Conservation (phyloP, 1,140 invertebrate genomes). For the Heliconius melpomene region DNA sequence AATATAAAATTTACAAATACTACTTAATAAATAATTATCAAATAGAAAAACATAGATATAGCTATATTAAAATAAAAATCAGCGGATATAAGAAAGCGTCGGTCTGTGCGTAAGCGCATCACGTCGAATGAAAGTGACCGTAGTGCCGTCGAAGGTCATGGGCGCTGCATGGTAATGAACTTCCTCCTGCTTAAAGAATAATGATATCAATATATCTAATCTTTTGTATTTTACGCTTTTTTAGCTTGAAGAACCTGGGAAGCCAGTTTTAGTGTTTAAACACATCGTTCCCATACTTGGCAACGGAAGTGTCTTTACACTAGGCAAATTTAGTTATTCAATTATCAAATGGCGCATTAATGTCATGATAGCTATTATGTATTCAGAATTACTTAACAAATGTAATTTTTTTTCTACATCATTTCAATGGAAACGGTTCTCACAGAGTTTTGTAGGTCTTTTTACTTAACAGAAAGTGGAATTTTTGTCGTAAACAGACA, state of each 20-base stretch:
- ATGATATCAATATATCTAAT: neutral
- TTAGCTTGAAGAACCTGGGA: no score
- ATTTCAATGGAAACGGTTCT: conserved; percentile 4
- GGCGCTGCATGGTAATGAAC: conserved; percentile 60
- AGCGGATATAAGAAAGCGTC: conserved; percentile 36
- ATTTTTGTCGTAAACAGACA: neutral
- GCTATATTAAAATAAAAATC: neutral
- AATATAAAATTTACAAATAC: no score
- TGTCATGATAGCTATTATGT: conserved; percentile 14
- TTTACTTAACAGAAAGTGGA: conserved; percentile 17
- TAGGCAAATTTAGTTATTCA: conserved; percentile 1
- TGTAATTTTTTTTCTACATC: conserved; percentile 12
- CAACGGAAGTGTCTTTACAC: no score
- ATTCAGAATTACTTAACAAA: conserved; percentile 24
- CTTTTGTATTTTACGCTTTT: neutral
- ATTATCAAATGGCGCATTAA: conserved; percentile 1
- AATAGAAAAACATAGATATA: neutral
- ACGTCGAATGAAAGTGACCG: conserved; percentile 61
- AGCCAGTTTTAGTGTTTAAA: no score
- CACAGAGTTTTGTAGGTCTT: conserved; percentile 17
- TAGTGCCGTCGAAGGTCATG: conserved; percentile 58
- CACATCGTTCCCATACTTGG: no score
- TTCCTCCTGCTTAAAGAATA: conserved; percentile 27
- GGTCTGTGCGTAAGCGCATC: conserved; percentile 42
- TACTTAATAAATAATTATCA: no score